A percentile compares a stretch with the other conserved stretches of the same genome.
These are phyloP conservation scores for Cyrtorhinus lividipennis DNA, from an alignment of 1,140 invertebrate genomes.

Conservation along the genomic window DNA sequence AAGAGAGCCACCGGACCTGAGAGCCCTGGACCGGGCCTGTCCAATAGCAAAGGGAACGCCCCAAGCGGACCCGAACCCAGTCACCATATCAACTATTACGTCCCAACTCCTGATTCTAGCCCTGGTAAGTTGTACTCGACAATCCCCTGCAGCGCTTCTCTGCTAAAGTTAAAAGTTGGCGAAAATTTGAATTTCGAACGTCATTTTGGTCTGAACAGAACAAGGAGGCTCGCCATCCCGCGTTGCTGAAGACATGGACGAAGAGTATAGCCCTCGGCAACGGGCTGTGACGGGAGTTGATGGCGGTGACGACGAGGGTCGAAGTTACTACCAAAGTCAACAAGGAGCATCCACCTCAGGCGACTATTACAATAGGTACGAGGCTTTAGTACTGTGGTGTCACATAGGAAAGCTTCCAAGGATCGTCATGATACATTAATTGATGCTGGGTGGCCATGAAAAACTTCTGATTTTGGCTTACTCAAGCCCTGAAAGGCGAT, in stretches of 20 bases:
- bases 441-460: too few relatives aligned
- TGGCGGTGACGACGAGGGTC: constrained; percentile 30
- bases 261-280: constrained; percentile 46
- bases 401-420: too few relatives aligned
- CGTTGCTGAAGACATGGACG: constrained; percentile 32
- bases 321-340: constrained; percentile 28
- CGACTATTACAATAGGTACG: constrained; percentile 15
- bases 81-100: constrained; percentile 24
- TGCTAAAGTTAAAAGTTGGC: too few relatives aligned
- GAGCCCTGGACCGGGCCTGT: constrained; percentile 29
- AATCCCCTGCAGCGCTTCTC: constrained; percentile 26
- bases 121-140: too few relatives aligned
- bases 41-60: constrained; percentile 27
- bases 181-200: too few relatives aligned
- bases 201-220: background rate
- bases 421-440: too few relatives aligned
- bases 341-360: constrained; percentile 30
- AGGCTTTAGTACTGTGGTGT: too few relatives aligned
- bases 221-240: constrained; percentile 29
- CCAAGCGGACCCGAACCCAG: constrained; percentile 30
- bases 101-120: constrained; percentile 28
- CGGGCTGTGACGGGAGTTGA: constrained; percentile 36
- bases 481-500: too few relatives aligned
- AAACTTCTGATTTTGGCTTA: too few relatives aligned
- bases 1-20: constrained; percentile 38